Evolutionary conservation across 2,888 invertebrate species (phyloP), one percentile per base, ranked within the genome.

Genomic region (Callyntrura sp.): DNA sequence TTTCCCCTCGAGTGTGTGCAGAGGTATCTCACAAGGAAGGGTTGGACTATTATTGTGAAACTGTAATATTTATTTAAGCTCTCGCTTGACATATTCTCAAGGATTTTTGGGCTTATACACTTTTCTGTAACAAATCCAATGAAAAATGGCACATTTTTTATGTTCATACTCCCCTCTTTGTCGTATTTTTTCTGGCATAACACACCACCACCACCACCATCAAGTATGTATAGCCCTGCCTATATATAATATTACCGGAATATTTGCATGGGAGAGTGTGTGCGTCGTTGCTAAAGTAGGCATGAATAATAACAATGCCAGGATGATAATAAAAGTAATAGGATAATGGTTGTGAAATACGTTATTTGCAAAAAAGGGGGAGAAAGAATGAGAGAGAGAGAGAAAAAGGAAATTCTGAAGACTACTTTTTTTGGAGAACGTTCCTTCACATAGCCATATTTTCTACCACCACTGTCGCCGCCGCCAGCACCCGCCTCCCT

Each of bases 71-170:
- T 78, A 78, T 78, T 78, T 55, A 78, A 78, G 68, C 83, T 83
- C 62, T 88, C 6, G 35, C 88, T 82, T 88, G 88, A 88, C 88
- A 82, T 88, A 4, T 88, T 70, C 45, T 73, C 88, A 88, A 88
- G 88, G 88, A 70, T 88, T 88, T 88, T 88, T 82, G 82, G 88
- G 88, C 88, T 88, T 88, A 82, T 23, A 73, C 86, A 68, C 45
- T 84, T 84, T 70, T 73, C 84, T 85, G 84, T 85, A 73, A 85
- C 84, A 73, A 85, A 85, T 85, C 84, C 84, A 73, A 85, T 85
- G 84, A 85, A 73, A 73, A 85, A 85, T 85, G 51, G 78, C 55
- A n/a, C 70, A 17, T 45, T 48, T 65, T 35, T 35, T 35, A 35
- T 35, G 6, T 6, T 35, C 35, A 4, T 82, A 23, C 28, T 23